These are phyloP conservation scores for Drosophila nigricruria DNA, from an alignment of 2,888 invertebrate genomes.

Conservation along the genomic window DNA sequence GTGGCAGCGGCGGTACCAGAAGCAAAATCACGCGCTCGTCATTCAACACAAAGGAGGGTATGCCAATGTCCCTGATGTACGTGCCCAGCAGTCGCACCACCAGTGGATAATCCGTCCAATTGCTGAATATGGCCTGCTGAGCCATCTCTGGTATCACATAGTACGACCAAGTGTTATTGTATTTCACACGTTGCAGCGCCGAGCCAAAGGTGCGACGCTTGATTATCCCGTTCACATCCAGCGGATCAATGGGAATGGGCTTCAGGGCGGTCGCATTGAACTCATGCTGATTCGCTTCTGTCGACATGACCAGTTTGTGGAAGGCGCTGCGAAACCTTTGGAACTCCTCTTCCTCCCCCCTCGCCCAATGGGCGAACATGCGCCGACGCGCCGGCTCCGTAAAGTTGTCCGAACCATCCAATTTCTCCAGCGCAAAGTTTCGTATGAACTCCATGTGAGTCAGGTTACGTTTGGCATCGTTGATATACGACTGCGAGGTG, in stretches of 20 bases:
- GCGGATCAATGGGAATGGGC: constrained; percentile 79
- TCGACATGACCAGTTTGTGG: constrained; percentile 73
- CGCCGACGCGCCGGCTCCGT: constrained; percentile 79
- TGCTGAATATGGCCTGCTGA: constrained; percentile 80
- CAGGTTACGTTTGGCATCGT: constrained; percentile 78
- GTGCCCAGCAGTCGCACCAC: constrained; percentile 82
- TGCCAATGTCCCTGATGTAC: constrained; percentile 82
- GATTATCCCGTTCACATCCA: constrained; percentile 73
- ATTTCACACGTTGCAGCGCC: constrained; percentile 74
- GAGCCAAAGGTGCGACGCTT: constrained; percentile 71
- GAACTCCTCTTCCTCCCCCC: constrained; percentile 80
- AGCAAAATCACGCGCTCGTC: constrained; percentile 79
- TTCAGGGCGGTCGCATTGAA: constrained; percentile 69
- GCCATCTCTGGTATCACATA: constrained; percentile 84
- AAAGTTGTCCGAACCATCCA: constrained; percentile 65
- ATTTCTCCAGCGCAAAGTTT: constrained; percentile 65
- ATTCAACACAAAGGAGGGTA: constrained; percentile 82
- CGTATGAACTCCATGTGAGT: constrained; percentile 77
- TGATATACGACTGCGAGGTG: constrained; percentile 70
- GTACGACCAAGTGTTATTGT: constrained; percentile 81
- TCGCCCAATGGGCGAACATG: constrained; percentile 84
- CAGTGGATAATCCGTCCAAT: constrained; percentile 82
- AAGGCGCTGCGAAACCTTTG: constrained; percentile 78
- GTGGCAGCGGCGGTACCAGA: constrained; percentile 83
- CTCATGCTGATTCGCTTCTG: constrained; percentile 67